phyloP scores from a whole-genome alignment of 2,797 vertebrate genomes.

The Typhlichthys eigenmanni region DNA sequence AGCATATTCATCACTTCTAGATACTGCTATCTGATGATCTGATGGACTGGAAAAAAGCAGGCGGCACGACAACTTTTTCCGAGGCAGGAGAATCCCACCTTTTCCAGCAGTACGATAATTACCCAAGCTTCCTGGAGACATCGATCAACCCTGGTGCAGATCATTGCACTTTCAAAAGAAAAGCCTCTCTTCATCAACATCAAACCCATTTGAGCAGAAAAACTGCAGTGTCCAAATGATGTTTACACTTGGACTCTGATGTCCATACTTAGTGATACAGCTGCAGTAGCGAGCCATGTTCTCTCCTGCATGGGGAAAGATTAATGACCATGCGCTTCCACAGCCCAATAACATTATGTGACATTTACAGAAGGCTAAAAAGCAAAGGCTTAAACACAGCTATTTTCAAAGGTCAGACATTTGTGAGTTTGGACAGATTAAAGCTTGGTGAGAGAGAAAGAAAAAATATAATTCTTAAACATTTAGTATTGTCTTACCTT shows the following conservation, averaged over 20 bases:
- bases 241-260: slow-evolving; percentile 79
- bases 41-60: slow-evolving; percentile 44
- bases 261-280: slow-evolving; percentile 82
- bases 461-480: slow-evolving; percentile 29
- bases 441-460: slow-evolving; percentile 22
- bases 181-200: slow-evolving; percentile 82
- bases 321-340: slow-evolving; percentile 72
- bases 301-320: slow-evolving; percentile 54
- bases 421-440: slow-evolving; percentile 51
- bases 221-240: slow-evolving; percentile 82
- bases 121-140: slow-evolving; percentile 58
- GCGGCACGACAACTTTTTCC: slow-evolving; percentile 36
- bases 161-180: slow-evolving; percentile 76
- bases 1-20: slow-evolving; percentile 28
- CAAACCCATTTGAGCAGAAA: slow-evolving; percentile 84
- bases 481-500: slow-evolving; percentile 27
- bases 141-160: slow-evolving; percentile 77
- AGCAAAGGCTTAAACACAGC: slow-evolving; percentile 63
- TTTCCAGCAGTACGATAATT: slow-evolving; percentile 65
- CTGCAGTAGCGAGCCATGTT: slow-evolving; percentile 56
- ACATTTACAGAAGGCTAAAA: slow-evolving; percentile 75
- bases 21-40: slow-evolving; percentile 18
- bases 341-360: slow-evolving; percentile 72
- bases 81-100: slow-evolving; percentile 39
- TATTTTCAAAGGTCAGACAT: slow-evolving; percentile 67